Evolutionary conservation across 2,797 vertebrate genomes (phyloP), one percentile per base, ranked within the genome.

Genomic region (Pipistrellus kuhlii): DNA sequence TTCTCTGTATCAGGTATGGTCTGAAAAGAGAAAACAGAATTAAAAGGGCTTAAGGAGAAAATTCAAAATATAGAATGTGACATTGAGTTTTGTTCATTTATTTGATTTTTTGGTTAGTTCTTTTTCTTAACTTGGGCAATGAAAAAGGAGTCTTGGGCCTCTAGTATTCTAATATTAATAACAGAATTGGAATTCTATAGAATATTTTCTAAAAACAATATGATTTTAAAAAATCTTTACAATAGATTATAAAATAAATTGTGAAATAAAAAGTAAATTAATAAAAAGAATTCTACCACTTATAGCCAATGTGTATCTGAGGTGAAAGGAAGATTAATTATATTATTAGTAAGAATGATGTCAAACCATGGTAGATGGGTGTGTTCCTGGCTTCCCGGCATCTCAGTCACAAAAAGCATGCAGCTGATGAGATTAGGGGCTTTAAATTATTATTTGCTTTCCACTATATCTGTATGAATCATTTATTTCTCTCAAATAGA

Each of bases 401-500:
- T 41, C 12, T 75, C 18, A 12, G 3, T 75, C 27, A 38, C 10
- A 75, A 68, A 80, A 83, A 25, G 23, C 62, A 87, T 6, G 9
- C 3, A 59, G 41, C 53, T 57, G 13, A 21, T 81, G 27, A 90
- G 51, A 73, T 32, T 41, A 15, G 17, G 57, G 30, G 10, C 9
- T 92, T 93, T 64, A 11, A 53, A 27, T 53, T 62, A 85, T 88
- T 89, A 81, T 93, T 93, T 88, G 2, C 41, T 71, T 44, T 82
- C 41, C 9, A 64, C 25, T 57, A 21, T 5, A 53, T 12, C 2
- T 48, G 73, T 83, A 30, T 55, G 64, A 91, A 77, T 76, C 38
- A 69, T 20, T 91, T 53, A 48, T 46, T 14, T 44, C 64, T 48
- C n/a, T 44, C 38, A 32, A 69, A 38, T 71, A 86, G 51, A 41